Evolutionary conservation across 2,888 invertebrate species (phyloP).

Genomic region (Syritta pipiens): DNA sequence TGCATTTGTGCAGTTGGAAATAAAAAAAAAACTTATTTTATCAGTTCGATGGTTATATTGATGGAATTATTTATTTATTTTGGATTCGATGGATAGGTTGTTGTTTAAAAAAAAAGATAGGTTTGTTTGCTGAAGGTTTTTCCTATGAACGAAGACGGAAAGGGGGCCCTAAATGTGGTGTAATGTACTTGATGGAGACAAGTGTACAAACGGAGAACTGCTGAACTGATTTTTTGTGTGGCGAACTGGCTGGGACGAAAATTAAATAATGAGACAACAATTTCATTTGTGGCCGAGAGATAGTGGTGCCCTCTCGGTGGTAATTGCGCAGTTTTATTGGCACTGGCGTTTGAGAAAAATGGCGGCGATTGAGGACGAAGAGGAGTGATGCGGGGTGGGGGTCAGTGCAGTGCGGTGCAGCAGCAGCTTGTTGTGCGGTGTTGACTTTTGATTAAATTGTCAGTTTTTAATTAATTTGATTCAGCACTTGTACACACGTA

Average conservation of each 20-base stretch:
- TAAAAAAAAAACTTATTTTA: slow-evolving; percentile 38
- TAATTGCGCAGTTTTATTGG: slow-evolving; percentile 47
- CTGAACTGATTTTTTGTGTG: slow-evolving; percentile 49
- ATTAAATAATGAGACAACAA: slow-evolving; percentile 31
- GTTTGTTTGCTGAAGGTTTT: slow-evolving; percentile 59
- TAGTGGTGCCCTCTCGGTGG: neutral
- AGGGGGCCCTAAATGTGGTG: slow-evolving; percentile 33
- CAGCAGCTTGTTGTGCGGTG: slow-evolving; percentile 9
- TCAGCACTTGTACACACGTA: slow-evolving; percentile 12
- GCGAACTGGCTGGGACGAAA: slow-evolving; percentile 18
- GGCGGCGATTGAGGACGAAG: slow-evolving; percentile 13
- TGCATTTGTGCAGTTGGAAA: slow-evolving; percentile 67
- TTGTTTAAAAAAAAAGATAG: slow-evolving; percentile 54
- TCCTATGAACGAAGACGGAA: slow-evolving; percentile 45
- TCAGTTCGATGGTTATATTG: slow-evolving; percentile 37
- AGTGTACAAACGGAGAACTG: slow-evolving; percentile 55
- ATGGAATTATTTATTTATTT: slow-evolving; percentile 55
- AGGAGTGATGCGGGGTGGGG: too few species aligned
- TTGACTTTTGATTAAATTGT: slow-evolving; percentile 45
- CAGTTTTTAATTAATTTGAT: slow-evolving; percentile 56
- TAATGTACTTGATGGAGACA: slow-evolving; percentile 54
- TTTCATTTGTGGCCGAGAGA: slow-evolving; percentile 14
- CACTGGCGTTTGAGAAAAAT: slow-evolving; percentile 24
- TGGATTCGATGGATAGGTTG: slow-evolving; percentile 15
- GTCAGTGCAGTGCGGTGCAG: too few species aligned